A percentile compares a stretch with the other conserved stretches of the same genome.
Conservation (phyloP, 2,888 invertebrate genomes). For the Philopedon plagiatum region DNA sequence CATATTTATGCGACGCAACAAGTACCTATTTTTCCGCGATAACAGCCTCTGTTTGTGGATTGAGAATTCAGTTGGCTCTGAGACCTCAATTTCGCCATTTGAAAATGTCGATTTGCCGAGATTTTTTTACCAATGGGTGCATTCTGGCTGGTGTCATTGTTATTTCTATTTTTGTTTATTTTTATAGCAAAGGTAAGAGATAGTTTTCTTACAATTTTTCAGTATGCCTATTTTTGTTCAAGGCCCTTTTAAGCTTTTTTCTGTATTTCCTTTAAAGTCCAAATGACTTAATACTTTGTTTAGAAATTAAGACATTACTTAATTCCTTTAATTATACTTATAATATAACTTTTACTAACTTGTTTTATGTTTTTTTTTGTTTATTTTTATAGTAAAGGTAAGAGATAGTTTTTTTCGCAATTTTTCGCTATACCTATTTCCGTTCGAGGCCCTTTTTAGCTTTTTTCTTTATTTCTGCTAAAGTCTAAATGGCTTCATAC, state of each 20-base stretch:
- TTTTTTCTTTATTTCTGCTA: too few relatives aligned
- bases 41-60: slow-evolving; percentile 9
- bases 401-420: not conserved
- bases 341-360: too few relatives aligned
- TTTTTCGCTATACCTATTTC: not conserved
- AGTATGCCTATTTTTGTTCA: not conserved
- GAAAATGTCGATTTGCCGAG: slow-evolving; percentile 44
- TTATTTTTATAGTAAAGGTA: slow-evolving; percentile 44
- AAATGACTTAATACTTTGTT: too few relatives aligned
- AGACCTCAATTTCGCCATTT: slow-evolving; percentile 26
- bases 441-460: too few relatives aligned
- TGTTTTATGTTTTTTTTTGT: slow-evolving; percentile 37
- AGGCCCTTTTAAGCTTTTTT: too few relatives aligned
- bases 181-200: slow-evolving; percentile 42
- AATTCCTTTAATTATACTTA: too few relatives aligned
- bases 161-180: slow-evolving; percentile 40
- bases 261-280: not conserved
- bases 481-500: too few relatives aligned
- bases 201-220: not conserved
- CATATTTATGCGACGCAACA: slow-evolving; percentile 21
- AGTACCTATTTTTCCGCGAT: slow-evolving; percentile 24
- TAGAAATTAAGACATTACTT: too few relatives aligned
- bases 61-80: slow-evolving; percentile 24
- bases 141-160: slow-evolving; percentile 27
- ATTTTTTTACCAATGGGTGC: slow-evolving; percentile 32